phyloP scores from a whole-genome alignment of 2,797 vertebrate genomes.

The Gouania willdenowi region DNA sequence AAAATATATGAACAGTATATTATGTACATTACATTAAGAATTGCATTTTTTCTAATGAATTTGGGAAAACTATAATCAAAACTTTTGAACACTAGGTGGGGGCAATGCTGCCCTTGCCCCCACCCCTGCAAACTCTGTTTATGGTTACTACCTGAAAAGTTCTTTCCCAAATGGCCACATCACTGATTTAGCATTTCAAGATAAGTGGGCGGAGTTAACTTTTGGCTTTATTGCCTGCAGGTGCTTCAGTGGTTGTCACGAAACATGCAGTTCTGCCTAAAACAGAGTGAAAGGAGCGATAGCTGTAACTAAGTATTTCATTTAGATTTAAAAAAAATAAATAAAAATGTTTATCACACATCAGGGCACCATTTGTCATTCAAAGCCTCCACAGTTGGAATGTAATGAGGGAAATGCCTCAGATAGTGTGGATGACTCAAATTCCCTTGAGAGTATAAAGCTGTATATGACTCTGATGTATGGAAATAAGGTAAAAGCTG shows the following conservation, averaged over 20 bases:
- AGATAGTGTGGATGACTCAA: neutral
- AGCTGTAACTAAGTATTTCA: slow-evolving; percentile 4
- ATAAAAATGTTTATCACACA: slow-evolving; percentile 16
- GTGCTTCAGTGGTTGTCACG: slow-evolving; percentile 8
- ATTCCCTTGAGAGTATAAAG: slow-evolving; percentile 1
- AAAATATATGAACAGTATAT: too few relatives aligned
- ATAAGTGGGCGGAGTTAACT: slow-evolving; percentile 13
- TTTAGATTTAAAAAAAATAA: too few relatives aligned
- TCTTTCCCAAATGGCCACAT: slow-evolving; percentile 40
- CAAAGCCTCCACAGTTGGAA: slow-evolving; percentile 12
- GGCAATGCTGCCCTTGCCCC: too few relatives aligned
- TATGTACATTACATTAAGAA: too few relatives aligned
- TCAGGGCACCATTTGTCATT: slow-evolving; percentile 25
- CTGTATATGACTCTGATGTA: slow-evolving; percentile 4
- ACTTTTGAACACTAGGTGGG: too few relatives aligned
- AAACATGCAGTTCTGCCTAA: slow-evolving; percentile 22
- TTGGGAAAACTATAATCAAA: too few relatives aligned
- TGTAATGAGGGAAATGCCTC: neutral
- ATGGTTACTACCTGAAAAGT: slow-evolving; percentile 17
- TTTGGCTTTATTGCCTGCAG: slow-evolving; percentile 12
- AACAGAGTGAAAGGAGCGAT: slow-evolving; percentile 1
- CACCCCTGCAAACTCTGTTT: too few relatives aligned
- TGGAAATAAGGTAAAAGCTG: slow-evolving; percentile 21
- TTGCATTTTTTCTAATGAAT: too few relatives aligned
- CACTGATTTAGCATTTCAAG: slow-evolving; percentile 6